phyloP scores from a whole-genome alignment of 30 jellyfish, hydroid and myxozoan genomes.

The Aurelia aurita region DNA sequence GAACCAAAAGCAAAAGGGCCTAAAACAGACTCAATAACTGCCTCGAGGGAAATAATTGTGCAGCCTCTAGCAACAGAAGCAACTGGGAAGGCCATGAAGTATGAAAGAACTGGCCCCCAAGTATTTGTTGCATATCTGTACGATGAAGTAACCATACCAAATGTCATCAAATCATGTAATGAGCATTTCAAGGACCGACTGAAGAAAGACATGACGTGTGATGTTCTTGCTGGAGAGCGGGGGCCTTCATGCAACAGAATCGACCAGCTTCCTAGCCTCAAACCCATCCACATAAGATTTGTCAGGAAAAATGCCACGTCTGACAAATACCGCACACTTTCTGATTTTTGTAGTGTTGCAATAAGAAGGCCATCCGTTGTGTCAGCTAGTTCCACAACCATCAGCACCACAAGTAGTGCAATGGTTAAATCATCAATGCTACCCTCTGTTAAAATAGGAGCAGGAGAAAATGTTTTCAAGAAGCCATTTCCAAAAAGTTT shows the following conservation, averaged over 20 bases:
- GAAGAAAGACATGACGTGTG: slow-evolving; percentile 43
- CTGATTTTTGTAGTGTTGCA: not conserved
- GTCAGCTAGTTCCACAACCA: too few species aligned
- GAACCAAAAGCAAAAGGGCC: not conserved
- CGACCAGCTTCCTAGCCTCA: slow-evolving; percentile 31
- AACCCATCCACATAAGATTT: slow-evolving; percentile 47
- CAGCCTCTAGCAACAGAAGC: slow-evolving; percentile 54
- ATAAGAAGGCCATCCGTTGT: too few species aligned
- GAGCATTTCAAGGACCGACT: slow-evolving; percentile 1
- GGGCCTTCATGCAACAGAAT: slow-evolving; percentile 51
- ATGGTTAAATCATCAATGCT: too few species aligned
- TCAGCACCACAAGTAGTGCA: too few species aligned
- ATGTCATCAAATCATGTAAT: slow-evolving; percentile 33
- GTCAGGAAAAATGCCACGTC: slow-evolving; percentile 15
- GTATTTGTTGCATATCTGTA: slow-evolving; percentile 36
- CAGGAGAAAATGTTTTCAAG: too few species aligned
- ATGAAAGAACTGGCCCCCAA: slow-evolving; percentile 53
- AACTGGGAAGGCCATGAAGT: slow-evolving; percentile 62
- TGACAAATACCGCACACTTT: slow-evolving; percentile 1
- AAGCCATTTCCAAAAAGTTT: slow-evolving; percentile 44
- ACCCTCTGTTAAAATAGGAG: too few species aligned
- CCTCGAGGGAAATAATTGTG: slow-evolving; percentile 39
- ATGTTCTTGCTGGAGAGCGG: slow-evolving; percentile 48
- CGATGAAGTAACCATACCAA: slow-evolving; percentile 38
- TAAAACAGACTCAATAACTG: slow-evolving; percentile 7